Evolutionary conservation across 2,888 invertebrate genomes (phyloP).

Genomic region (Microctonus brassicae): DNA sequence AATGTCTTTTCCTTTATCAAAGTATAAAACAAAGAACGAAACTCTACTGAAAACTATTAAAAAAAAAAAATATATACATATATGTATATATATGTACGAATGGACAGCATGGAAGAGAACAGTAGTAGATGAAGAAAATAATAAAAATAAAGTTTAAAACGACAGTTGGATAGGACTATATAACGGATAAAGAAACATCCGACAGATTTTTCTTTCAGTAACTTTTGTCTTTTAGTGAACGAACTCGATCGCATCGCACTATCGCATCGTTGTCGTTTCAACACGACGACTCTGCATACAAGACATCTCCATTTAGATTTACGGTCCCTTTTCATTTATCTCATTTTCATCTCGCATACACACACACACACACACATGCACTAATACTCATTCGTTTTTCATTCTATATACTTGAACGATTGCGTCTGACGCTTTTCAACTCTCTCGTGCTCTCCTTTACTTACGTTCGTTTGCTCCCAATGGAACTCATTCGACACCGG

Average conservation of each 20-base stretch:
- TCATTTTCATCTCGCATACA: slow-evolving; percentile 39
- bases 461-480: slow-evolving; percentile 14
- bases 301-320: slow-evolving; percentile 67
- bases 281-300: slow-evolving; percentile 62
- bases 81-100: too few species aligned
- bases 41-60: neutral
- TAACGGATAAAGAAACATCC: slow-evolving; percentile 45
- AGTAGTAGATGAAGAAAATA: neutral
- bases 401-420: slow-evolving; percentile 35
- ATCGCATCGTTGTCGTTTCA: slow-evolving; percentile 52
- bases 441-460: slow-evolving; percentile 29
- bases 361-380: too few species aligned
- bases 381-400: slow-evolving; percentile 46
- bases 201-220: slow-evolving; percentile 62
- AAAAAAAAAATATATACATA: too few species aligned
- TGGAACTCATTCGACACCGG: slow-evolving; percentile 1
- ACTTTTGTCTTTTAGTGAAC: slow-evolving; percentile 61
- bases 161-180: neutral
- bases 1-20: neutral
- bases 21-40: neutral
- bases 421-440: slow-evolving; percentile 45
- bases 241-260: slow-evolving; percentile 27
- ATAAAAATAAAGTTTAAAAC: slow-evolving; percentile 9
- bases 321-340: slow-evolving; percentile 38
- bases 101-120: neutral